phyloP scores from a whole-genome alignment of 2,113 vertebrate genomes.

The Muntiacus reevesi region DNA sequence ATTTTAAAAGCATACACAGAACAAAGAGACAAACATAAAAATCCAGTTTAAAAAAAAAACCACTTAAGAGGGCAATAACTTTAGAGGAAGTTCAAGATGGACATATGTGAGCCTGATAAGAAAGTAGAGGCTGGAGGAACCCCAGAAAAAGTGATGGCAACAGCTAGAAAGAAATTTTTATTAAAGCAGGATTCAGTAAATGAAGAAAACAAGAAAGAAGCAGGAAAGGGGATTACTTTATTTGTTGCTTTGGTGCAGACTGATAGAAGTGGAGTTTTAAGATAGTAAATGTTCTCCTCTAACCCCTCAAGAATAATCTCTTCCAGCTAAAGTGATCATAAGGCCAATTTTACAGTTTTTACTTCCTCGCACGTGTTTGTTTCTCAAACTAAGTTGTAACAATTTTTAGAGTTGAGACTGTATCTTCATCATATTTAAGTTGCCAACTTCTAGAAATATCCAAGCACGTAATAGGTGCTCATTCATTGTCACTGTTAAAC shows the following conservation, averaged over 20 bases:
- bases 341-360: not conserved
- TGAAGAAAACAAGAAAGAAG: slow-evolving; percentile 23
- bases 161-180: slow-evolving; percentile 11
- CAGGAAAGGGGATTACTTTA: slow-evolving; percentile 15
- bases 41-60: not conserved
- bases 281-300: not conserved
- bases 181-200: slow-evolving; percentile 18
- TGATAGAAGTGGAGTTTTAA: slow-evolving; percentile 22
- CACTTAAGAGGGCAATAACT: not conserved
- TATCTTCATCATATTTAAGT: not conserved
- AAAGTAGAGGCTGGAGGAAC: not conserved
- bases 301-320: not conserved
- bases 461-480: not conserved
- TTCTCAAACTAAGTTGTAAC: not conserved
- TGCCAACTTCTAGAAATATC: not conserved
- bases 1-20: not conserved
- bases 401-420: not conserved
- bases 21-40: not conserved
- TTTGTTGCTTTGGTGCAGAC: not conserved
- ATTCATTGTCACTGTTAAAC: not conserved
- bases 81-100: not conserved
- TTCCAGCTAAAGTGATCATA: not conserved
- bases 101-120: not conserved
- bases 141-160: not conserved
- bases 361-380: not conserved